Base-by-base conservation (phyloP, 2,888 invertebrate species). In the Epinotia demarniana region DNA sequence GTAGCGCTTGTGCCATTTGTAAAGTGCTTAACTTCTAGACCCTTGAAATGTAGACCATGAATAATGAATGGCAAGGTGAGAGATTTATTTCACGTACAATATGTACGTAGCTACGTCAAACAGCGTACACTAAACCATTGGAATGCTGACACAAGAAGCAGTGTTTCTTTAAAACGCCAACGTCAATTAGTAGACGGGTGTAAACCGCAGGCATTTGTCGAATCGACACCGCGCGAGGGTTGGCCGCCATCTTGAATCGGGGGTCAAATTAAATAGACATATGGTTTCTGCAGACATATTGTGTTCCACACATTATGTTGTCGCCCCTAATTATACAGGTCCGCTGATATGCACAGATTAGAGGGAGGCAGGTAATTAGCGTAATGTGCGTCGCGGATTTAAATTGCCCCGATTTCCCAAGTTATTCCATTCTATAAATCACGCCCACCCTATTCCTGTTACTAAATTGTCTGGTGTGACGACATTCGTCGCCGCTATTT, bases 241-340 rank as follows among this genome's bases (percentile, higher is more conserved):
- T 79, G 83, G 84, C 88, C 85, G 92, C 93, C 93, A 93, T 93
- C 90, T 93, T 93, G 92, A 79, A 89, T 90, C 83, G 87, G 87
- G 92, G 92, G 90, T 92, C 92, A 92, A 92, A 92, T 94, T 92
- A 92, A 93, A 92, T 93, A 92, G 92, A 92, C 92, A 90, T 92
- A 92, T 90, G 93, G 92, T 90, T 90, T 89, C 86, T 87, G 87
- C 90, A 89, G 89, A 89, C 91, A 90, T 89, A 92, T 92, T 90
- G 92, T 92, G 82, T 87, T 85, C 87, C 86, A 84, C 85, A 86
- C 83, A 91, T 92, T 93, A 91, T 91, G 90, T 90, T 90, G 91
- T 92, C 91, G 88, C 91, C 92, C 91, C 90, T 93, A 92, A 93
- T 93, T 92, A 92, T 90, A 91, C 90, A 89, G 87, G 88, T 86